Conservation (phyloP, 2,888 invertebrate genomes). For the Thelaira solivaga region DNA sequence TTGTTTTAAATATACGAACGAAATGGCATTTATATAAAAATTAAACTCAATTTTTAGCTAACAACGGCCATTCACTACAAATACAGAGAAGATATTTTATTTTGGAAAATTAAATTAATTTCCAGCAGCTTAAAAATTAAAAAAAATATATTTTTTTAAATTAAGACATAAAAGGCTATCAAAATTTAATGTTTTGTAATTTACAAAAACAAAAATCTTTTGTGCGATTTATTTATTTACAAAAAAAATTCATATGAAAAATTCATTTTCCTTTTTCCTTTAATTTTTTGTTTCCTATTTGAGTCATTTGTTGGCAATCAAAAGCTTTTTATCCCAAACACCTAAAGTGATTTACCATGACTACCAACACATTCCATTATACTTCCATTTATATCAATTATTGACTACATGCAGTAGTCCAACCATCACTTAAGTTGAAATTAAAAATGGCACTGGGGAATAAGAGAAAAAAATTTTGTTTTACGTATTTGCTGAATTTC, state of each 20-base stretch:
- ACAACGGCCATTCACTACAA: no score
- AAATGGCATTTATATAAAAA: no score
- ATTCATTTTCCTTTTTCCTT: not conserved
- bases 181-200: no score
- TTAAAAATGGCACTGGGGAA: not conserved
- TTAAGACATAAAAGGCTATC: no score
- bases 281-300: no score
- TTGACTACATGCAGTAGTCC: not conserved
- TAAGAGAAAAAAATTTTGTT: not conserved
- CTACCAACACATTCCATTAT: constrained; percentile 15
- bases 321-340: constrained; percentile 16
- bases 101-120: no score
- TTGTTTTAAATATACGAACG: no score
- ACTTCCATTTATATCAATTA: constrained; percentile 22
- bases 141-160: no score
- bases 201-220: no score
- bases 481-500: not conserved
- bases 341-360: constrained; percentile 24
- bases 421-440: constrained; percentile 1
- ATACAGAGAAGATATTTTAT: no score
- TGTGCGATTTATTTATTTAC: not conserved
- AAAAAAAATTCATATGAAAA: not conserved
- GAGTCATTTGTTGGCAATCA: constrained; percentile 13
- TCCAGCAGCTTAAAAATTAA: no score
- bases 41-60: no score